These are phyloP conservation scores for Piprites chloris DNA, from an alignment of 2,113 vertebrate genomes.

Conservation along the genomic window DNA sequence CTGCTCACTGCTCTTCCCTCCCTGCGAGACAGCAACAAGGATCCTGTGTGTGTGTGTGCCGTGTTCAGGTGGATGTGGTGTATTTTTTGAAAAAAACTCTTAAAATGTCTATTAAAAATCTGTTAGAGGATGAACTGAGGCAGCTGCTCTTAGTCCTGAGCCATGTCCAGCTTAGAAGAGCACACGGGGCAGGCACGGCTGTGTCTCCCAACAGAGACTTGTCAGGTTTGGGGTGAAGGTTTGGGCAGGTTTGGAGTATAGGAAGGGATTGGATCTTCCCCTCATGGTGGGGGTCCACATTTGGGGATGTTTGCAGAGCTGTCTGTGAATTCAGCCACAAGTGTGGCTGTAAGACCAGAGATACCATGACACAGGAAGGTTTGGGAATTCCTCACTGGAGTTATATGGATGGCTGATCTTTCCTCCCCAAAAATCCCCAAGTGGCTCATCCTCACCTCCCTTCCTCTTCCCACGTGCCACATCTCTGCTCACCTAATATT, in stretches of 20 bases:
- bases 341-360: background rate
- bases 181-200: background rate
- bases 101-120: background rate
- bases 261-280: rapidly evolving
- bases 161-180: background rate
- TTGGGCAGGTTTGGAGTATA: background rate
- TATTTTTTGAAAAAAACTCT: background rate
- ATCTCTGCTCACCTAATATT: background rate
- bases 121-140: background rate
- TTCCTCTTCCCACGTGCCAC: background rate
- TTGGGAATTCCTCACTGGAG: background rate
- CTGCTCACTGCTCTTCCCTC: rapidly evolving
- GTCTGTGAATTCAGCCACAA: rapidly evolving
- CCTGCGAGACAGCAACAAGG: rapidly evolving
- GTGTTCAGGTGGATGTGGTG: background rate
- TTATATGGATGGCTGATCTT: background rate
- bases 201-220: rapidly evolving
- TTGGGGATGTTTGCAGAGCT: background rate
- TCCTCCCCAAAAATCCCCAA: background rate
- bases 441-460: background rate
- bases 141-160: background rate
- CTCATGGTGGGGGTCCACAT: rapidly evolving
- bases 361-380: rapidly evolving
- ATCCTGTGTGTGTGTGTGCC: rapidly evolving
- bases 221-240: background rate